Base-by-base conservation (phyloP, 2,888 invertebrate genomes). In the Glaucopsyche alexis region DNA sequence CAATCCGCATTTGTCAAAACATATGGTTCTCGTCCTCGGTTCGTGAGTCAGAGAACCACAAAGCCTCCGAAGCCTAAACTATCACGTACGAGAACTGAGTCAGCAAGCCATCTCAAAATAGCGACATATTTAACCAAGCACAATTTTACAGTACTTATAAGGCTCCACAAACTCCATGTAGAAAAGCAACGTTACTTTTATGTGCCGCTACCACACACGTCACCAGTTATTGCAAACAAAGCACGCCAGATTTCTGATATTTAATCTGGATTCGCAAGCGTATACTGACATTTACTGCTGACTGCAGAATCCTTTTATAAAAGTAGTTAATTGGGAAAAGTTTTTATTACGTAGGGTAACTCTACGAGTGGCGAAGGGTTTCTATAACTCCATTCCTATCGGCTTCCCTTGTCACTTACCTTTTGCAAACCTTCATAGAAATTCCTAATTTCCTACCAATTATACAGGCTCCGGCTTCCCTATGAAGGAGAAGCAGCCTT, bases 31-130 rank as follows among this genome's bases (percentile, higher is more conserved):
- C 9, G 67, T 5, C 45, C 45, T 67, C 45, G 6, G 45, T n/a
- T 19, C 60, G 67, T 67, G 67, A 67, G 67, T 67, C 67, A 67
- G 45, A 40, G 14, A 45, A 11, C 42, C 45, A 66, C 67, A 19
- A 45, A 67, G 42, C 67, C 67, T 45, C 67, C 66, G 66, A 45
- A n/a, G 42, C 42, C n/a, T 42, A 65, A 42, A 42, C 29, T 42
- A 66, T 42, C 66, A 60, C 29, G 55, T 29, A 29, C 29, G 29
- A 60, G 29, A 60, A 60, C 60, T 60, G 60, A 60, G 29, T 60
- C 29, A 60, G 60, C 60, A 60, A 38, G 13, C 47, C 47, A 47
- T 29, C 29, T 13, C 29, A 19, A 60, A 38, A 60, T 38, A 38
- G 60, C 60, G 19, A 38, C 60, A 14, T 38, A 7, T 60, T 13